A percentile compares a stretch with the other conserved stretches of the same genome.
phyloP scores from a whole-genome alignment of 2,888 invertebrate genomes.

The Dicyrtoma fusca region DNA sequence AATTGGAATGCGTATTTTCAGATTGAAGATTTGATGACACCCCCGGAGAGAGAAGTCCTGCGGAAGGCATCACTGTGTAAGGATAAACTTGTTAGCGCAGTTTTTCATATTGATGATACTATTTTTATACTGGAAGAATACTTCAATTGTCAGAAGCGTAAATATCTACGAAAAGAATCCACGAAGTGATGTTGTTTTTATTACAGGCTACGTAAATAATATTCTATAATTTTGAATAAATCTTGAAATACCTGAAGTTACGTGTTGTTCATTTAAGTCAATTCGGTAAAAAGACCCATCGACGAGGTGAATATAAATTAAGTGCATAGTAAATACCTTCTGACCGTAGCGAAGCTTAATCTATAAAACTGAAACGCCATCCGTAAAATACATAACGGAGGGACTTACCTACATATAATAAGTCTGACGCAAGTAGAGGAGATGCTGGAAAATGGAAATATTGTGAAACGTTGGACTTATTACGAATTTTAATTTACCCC shows the following conservation, averaged over 20 bases:
- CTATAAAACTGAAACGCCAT: too few relatives aligned
- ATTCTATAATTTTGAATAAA: too few relatives aligned
- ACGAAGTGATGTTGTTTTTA: not conserved
- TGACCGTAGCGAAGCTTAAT: too few relatives aligned
- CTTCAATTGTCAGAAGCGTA: conserved; percentile 59
- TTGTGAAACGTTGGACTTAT: conserved; percentile 76
- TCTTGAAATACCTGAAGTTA: too few relatives aligned
- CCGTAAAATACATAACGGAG: too few relatives aligned
- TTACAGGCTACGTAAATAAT: too few relatives aligned
- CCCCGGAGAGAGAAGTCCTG: conserved; percentile 77
- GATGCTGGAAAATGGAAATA: conserved; percentile 76
- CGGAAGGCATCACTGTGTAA: conserved; percentile 74
- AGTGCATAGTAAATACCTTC: too few relatives aligned
- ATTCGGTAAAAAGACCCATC: too few relatives aligned
- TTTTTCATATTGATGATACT: conserved; percentile 79
- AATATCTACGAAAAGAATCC: not conserved
- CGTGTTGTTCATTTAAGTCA: too few relatives aligned
- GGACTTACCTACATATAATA: too few relatives aligned
- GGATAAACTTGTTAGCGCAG: conserved; percentile 75
- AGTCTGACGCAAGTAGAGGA: conserved; percentile 84
- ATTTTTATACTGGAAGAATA: conserved; percentile 81
- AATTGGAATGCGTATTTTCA: conserved; percentile 59
- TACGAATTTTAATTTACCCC: conserved; percentile 77
- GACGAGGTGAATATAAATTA: too few relatives aligned
- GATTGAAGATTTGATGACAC: conserved; percentile 85